Evolutionary conservation across 1,140 invertebrate genomes (phyloP).

Genomic region (Helicoverpa armigera): DNA sequence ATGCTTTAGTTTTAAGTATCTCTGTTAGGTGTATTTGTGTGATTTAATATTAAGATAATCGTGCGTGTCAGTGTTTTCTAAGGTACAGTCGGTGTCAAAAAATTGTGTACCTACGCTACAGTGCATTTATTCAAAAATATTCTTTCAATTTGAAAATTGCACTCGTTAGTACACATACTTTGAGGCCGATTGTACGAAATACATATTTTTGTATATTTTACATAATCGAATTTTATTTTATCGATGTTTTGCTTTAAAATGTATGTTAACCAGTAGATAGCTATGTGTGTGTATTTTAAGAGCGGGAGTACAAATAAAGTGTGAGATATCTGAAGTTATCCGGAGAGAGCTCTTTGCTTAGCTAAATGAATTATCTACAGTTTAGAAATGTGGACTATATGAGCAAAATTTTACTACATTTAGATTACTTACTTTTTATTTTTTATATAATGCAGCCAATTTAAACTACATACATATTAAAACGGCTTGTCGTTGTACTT

Average conservation of each 20-base stretch:
- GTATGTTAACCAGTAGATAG: slow-evolving; percentile 45
- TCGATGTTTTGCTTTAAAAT: slow-evolving; percentile 42
- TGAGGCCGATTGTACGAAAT: slow-evolving; percentile 17
- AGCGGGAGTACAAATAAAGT: slow-evolving; percentile 44
- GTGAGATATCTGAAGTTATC: slow-evolving; percentile 15
- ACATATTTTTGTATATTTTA: slow-evolving; percentile 44
- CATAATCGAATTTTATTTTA: slow-evolving; percentile 38
- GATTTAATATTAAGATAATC: slow-evolving; percentile 20
- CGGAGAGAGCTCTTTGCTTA: slow-evolving; percentile 18
- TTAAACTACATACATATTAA: slow-evolving; percentile 13
- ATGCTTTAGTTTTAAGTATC: slow-evolving; percentile 37
- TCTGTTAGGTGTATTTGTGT: slow-evolving; percentile 43
- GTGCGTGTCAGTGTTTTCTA: slow-evolving; percentile 36
- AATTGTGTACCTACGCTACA: neutral
- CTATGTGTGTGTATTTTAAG: slow-evolving; percentile 40
- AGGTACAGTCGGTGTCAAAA: slow-evolving; percentile 39
- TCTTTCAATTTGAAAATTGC: neutral
- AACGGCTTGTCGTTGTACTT: neutral
- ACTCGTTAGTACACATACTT: neutral
- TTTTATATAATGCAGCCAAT: slow-evolving; percentile 9
- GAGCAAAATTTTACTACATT: slow-evolving; percentile 2
- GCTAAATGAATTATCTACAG: slow-evolving; percentile 18
- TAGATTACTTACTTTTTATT: neutral
- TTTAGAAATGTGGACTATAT: slow-evolving; percentile 27
- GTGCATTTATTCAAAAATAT: neutral